Evolutionary conservation across 2,113 vertebrate species (phyloP).

Genomic region (Pedionomus torquatus): DNA sequence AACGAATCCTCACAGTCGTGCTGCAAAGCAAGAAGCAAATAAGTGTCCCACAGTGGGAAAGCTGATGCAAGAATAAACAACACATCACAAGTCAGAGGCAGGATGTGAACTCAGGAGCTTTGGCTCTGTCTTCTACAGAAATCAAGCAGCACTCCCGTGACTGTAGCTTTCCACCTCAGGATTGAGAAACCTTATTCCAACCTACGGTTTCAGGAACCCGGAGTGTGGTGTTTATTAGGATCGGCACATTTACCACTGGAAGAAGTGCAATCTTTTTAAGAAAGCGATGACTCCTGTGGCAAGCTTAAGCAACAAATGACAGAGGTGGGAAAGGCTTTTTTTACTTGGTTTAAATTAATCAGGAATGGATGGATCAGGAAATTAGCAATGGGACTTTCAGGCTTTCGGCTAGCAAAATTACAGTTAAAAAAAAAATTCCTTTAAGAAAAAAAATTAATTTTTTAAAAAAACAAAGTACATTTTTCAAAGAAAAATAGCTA

Average conservation of each 20-base stretch:
- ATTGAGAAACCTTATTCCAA: background rate
- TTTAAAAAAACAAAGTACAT: background rate
- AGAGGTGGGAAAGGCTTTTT: background rate
- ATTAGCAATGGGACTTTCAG: background rate
- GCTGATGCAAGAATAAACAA: background rate
- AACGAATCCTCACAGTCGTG: background rate
- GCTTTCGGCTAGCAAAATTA: background rate
- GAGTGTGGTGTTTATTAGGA: background rate
- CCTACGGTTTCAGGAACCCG: background rate
- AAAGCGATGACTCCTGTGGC: background rate
- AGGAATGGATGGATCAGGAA: background rate
- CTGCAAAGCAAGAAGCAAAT: background rate
- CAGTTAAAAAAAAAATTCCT: background rate
- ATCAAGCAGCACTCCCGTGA: background rate
- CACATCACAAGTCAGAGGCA: background rate
- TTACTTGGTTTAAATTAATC: background rate
- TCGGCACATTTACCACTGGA: background rate
- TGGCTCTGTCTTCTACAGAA: fast-evolving
- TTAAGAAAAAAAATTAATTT: background rate
- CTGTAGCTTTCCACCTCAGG: background rate
- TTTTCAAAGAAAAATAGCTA: background rate
- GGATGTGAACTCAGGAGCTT: background rate
- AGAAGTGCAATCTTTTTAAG: background rate
- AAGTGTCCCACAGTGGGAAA: background rate
- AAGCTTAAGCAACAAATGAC: background rate